A percentile compares a stretch with the other conserved stretches of the same genome.
Conservation (phyloP, 2,113 vertebrate genomes). For the Alexandromys fortis region DNA sequence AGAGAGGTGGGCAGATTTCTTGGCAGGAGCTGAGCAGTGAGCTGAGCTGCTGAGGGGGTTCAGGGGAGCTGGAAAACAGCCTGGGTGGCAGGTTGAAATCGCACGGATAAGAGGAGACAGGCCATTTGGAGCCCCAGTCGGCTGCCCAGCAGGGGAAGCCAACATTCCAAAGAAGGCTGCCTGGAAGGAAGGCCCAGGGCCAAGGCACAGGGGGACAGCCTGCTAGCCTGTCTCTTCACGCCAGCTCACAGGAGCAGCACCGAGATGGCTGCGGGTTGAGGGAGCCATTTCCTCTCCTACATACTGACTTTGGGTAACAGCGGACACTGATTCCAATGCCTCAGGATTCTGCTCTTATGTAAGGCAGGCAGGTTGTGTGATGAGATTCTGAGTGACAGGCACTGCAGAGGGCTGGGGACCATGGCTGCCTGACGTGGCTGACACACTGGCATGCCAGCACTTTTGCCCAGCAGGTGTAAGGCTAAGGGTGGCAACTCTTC, state of each 20-base stretch:
- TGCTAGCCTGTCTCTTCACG: not conserved
- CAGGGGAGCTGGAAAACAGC: conserved; percentile 34
- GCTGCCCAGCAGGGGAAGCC: conserved; percentile 46
- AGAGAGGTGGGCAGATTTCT: not conserved
- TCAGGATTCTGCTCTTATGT: not conserved
- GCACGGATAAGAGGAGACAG: conserved; percentile 28
- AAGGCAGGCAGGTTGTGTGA: conserved; percentile 22
- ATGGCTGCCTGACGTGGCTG: not conserved
- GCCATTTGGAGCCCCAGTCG: conserved; percentile 71
- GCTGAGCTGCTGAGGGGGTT: conserved; percentile 40
- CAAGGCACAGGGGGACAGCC: not conserved
- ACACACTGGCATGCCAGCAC: not conserved
- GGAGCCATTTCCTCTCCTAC: not conserved
- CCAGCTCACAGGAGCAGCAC: not conserved
- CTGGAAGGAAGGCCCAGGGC: not conserved
- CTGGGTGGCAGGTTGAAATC: conserved; percentile 20
- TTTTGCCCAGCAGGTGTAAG: not conserved
- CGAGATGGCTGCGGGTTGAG: not conserved
- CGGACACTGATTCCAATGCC: not conserved
- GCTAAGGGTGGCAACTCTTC: conserved; percentile 22
- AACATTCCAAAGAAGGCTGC: conserved; percentile 54
- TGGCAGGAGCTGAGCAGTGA: conserved; percentile 26
- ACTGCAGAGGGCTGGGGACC: not conserved
- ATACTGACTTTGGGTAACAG: not conserved
- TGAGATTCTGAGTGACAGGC: conserved; percentile 1